Conservation (phyloP, 35 echinoderm and acorn worm genomes). For the Diadema setosum region DNA sequence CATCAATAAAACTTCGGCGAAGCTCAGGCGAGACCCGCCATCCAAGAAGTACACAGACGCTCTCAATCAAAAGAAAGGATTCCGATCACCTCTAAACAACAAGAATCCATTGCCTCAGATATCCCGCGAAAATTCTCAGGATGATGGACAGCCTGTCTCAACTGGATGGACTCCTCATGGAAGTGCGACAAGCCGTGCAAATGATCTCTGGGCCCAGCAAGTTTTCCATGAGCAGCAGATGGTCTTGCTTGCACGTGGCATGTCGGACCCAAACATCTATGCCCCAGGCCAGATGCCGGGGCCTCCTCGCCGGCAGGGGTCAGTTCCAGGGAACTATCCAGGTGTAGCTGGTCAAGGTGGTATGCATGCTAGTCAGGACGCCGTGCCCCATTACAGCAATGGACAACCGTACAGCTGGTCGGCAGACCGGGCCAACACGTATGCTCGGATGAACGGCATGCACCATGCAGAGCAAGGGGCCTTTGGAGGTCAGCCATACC, state of each 20-base stretch:
- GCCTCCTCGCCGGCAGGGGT: neutral
- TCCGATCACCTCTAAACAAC: constrained; percentile 35
- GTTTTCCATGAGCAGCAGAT: constrained; percentile 58
- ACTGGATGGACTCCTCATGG: constrained; percentile 26
- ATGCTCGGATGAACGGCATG: constrained; percentile 73
- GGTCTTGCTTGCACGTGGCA: constrained; percentile 39
- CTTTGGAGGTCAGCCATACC: neutral
- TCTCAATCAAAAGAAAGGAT: constrained; percentile 1
- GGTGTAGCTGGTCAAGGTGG: neutral
- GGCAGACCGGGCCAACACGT: constrained; percentile 66
- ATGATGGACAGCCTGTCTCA: neutral
- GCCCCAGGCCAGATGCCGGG: neutral
- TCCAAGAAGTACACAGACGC: constrained; percentile 16
- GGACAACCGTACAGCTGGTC: constrained; percentile 73
- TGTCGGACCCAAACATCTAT: constrained; percentile 72
- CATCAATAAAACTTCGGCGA: constrained; percentile 52
- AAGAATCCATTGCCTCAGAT: constrained; percentile 77
- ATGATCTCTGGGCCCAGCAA: constrained; percentile 56
- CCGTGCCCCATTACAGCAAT: neutral
- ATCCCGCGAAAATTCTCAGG: constrained; percentile 62
- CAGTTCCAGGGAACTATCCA: neutral
- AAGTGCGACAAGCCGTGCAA: constrained; percentile 12
- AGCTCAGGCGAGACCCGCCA: constrained; percentile 11
- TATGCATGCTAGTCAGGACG: neutral
- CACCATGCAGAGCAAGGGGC: neutral